These are phyloP conservation scores for Ferrisia virgata DNA, from an alignment of 2,888 invertebrate species.

Conservation along the genomic window DNA sequence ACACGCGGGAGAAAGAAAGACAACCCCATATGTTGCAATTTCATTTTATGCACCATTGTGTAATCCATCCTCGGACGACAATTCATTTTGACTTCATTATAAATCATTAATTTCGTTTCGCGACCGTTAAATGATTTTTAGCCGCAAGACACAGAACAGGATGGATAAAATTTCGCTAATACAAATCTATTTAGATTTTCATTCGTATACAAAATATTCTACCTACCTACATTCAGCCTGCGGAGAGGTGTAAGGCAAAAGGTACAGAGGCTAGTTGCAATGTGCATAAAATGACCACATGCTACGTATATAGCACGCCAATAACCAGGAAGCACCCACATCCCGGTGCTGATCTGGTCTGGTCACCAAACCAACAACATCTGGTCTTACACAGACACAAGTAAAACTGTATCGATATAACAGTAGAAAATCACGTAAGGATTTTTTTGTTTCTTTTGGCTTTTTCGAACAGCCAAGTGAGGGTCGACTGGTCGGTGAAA, in stretches of 20 bases:
- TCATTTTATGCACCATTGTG: background rate
- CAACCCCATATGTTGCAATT: slow-evolving; percentile 32
- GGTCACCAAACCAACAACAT: background rate
- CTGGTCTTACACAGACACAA: background rate
- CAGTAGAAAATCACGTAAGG: background rate
- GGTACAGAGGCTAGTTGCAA: no score
- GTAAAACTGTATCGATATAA: no score
- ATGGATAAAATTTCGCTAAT: no score
- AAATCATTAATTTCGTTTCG: background rate
- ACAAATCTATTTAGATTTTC: no score
- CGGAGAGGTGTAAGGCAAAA: no score
- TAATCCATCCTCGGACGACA: background rate
- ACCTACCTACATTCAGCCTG: no score
- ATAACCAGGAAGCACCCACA: background rate
- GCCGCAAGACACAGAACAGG: background rate
- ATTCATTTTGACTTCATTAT: background rate
- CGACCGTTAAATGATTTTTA: background rate
- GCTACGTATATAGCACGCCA: background rate
- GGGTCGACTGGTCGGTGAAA: background rate
- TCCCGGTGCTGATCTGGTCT: background rate
- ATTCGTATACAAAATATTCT: no score
- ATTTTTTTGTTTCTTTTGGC: background rate
- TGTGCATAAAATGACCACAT: background rate
- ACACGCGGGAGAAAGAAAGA: no score
- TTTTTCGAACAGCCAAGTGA: background rate